Conservation (phyloP, 2,113 vertebrate genomes). For the Gopherus evgoodei region DNA sequence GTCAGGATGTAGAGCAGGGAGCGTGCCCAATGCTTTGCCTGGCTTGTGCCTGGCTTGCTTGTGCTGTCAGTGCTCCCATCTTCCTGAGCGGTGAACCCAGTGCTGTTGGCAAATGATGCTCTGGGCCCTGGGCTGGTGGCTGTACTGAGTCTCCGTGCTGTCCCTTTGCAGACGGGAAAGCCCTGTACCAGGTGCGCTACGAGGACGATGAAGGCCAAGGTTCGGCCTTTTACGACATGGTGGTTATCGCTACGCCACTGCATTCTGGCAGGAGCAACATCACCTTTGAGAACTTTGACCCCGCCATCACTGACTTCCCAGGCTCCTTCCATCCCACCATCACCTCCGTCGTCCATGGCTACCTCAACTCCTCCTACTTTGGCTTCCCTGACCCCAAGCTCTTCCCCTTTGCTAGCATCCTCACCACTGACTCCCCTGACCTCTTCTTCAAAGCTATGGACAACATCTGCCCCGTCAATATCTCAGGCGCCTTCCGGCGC, state of each 20-base stretch:
- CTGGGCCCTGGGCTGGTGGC: neutral
- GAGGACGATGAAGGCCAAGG: constrained; percentile 74
- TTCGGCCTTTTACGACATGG: constrained; percentile 90
- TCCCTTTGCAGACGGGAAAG: constrained; percentile 82
- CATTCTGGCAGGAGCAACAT: constrained; percentile 83
- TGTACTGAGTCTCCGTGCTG: neutral
- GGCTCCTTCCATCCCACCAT: constrained; percentile 89
- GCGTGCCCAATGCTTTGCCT: neutral
- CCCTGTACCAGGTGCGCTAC: constrained; percentile 88
- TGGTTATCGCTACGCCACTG: constrained; percentile 91
- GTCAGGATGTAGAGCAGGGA: neutral
- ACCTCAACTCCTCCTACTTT: constrained; percentile 97
- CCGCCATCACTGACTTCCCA: constrained; percentile 75
- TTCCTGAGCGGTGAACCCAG: neutral
- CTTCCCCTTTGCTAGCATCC: constrained; percentile 92
- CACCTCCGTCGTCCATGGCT: constrained; percentile 93
- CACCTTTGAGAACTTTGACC: constrained; percentile 87
- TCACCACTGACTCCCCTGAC: constrained; percentile 87
- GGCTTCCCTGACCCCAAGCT: constrained; percentile 94
- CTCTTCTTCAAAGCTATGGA: constrained; percentile 92
- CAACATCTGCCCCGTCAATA: constrained; percentile 93
- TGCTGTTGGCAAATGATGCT: neutral
- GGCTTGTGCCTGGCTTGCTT: neutral
- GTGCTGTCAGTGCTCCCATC: neutral
- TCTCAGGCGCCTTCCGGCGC: constrained; percentile 87